Evolutionary conservation across 2,888 invertebrate species (phyloP), one percentile per base, ranked within the genome.

Genomic region (Metallyticus violacea): DNA sequence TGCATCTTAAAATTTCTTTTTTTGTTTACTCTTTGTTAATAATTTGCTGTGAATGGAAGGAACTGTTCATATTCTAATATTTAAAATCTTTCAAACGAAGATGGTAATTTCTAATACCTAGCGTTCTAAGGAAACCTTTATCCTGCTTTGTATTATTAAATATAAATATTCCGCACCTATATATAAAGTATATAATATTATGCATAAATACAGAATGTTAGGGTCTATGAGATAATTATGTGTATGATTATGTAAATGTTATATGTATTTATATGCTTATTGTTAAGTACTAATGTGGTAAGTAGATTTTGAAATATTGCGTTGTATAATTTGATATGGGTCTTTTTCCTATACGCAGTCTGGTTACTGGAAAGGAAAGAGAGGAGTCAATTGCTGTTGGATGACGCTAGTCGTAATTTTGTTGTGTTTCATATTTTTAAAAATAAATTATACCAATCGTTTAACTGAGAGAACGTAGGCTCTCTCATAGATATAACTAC

Each of bases 61-160:
- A 86, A 84, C 79, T 87, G 88, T 88, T 88, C 83, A 88, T 87
- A 88, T 88, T 88, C 88, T 88, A 88, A 88, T 88, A 88, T 85
- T 81, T 77, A 77, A 85, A 79, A 81, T 77, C 76, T 85, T 85
- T 80, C 76, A 85, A 76, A 85, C 15, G 81, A 80, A 85, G 85
- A 85, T 26, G 85, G 85, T 62, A 85, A 30, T 85, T 85, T 82
- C 82, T 82, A 76, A 82, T 82, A 82, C 62, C 76, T 82, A 82
- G 82, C 82, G 76, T 26, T 82, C 82, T 82, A 82, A 82, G 82
- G 83, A 77, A 83, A 83, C 83, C 28, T 83, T 83, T 26, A 40
- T 82, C 83, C 77, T 83, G 83, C 83, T 83, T 83, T 83, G 77
- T 83, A 83, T 79, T 85, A 85, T 85, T 80, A 85, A 62, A 79